Percentiles rank a stretch among this genome's conserved stretches.
Evolutionary conservation across 2,797 vertebrate genomes (phyloP).

Genomic region (Anisognathus igniventris): DNA sequence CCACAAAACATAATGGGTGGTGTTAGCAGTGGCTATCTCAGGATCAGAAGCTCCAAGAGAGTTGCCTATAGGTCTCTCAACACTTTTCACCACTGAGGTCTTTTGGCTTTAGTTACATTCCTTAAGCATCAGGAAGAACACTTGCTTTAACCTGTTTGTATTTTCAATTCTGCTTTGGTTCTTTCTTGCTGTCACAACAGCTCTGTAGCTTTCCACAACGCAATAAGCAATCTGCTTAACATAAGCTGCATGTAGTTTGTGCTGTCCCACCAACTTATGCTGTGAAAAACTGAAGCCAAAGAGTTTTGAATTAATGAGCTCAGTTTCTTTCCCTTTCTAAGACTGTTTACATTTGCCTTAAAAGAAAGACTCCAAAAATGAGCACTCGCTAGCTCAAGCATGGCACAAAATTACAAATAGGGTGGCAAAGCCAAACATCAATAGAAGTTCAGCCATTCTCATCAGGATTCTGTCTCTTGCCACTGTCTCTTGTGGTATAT

Average conservation of each 20-base stretch:
- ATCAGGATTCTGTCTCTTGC: neutral
- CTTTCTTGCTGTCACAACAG: neutral
- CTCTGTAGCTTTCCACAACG: neutral
- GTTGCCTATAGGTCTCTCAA: neutral
- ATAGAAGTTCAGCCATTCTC: neutral
- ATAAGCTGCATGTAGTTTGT: neutral
- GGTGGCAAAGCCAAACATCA: neutral
- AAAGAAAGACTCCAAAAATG: neutral
- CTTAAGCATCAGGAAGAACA: neutral
- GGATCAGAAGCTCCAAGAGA: neutral
- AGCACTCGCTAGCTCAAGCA: neutral
- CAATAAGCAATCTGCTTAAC: neutral
- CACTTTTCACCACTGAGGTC: neutral
- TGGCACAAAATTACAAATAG: neutral
- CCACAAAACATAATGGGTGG: accelerated
- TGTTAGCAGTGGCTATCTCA: neutral
- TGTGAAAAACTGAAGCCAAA: neutral
- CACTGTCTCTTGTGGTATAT: neutral
- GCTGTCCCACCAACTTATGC: neutral
- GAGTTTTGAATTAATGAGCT: neutral
- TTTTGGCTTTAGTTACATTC: neutral
- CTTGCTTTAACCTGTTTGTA: neutral
- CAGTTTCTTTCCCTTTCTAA: neutral
- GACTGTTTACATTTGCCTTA: neutral
- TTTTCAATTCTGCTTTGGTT: neutral